Base-by-base conservation (phyloP, 2,797 vertebrate genomes). In the Fistularia commersonii region DNA sequence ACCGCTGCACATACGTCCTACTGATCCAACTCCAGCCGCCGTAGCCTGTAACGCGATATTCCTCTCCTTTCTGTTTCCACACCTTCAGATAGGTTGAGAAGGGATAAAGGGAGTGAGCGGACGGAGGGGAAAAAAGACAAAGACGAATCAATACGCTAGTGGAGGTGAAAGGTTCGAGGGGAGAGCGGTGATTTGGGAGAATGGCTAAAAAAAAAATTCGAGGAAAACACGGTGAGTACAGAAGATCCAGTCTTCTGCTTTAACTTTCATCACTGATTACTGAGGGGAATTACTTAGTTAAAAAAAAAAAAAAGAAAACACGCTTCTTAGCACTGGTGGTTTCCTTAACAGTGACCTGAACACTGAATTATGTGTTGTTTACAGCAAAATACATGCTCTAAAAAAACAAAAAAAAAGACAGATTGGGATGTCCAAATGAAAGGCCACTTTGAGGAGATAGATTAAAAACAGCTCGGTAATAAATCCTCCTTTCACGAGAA, bases 61-160 rank as follows among this genome's bases (percentile, higher is more conserved):
- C 97, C 62, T 99, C 97, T 65, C 97, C 97, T 84, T 98, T 99
- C 77, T 99, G 97, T 78, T 99, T 99, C 97, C 97, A 99, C 76
- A 99, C 95, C 97, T 99, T 72, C 48, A 61, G 32, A 61, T 6
- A 9, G 48, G 13, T 72, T 39, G 59, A 56, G 32, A 66, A 45
- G 51, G 36, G 6, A 45, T 8, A 50, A 36, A n/a, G 3, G 4
- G 0, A 23, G 3, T 3, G 0, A 23, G 34, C 40, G 31, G 11
- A 49, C n/a, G 6, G 54, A 54, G 51, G n/a, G 69, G 32, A 23
- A 37, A 45, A 1, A 48, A 5, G 11, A 15, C n/a, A 14, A 44
- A 57, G 31, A 39, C 23, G 1, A 35, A 5, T 15, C 51, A 45
- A 46, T 6, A 23, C 49, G 13, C 35, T 32, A 34, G 6, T 7